Percentiles rank a stretch among this genome's conserved stretches.
Evolutionary conservation across 2,888 invertebrate species (phyloP).

Genomic region (Chloroclysta siterata): DNA sequence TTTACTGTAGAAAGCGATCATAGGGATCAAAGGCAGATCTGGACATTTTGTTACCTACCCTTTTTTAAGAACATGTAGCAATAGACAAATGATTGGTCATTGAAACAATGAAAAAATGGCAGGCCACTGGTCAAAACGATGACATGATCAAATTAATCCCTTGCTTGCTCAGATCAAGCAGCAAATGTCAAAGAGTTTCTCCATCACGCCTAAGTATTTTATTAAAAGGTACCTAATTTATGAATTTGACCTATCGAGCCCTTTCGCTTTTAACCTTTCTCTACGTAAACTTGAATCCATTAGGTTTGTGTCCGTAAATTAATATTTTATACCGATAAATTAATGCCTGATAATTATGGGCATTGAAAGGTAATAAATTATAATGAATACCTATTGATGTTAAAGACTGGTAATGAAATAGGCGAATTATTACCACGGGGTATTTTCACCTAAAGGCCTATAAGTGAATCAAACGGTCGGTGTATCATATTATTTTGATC

Average conservation of each 20-base stretch:
- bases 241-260: neutral
- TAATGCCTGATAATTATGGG: conserved; percentile 28
- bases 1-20: too few species aligned
- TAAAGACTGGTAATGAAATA: conserved; percentile 3
- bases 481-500: too few species aligned
- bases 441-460: neutral
- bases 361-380: conserved; percentile 17
- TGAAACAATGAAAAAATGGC: too few species aligned
- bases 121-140: too few species aligned
- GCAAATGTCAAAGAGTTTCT: too few species aligned
- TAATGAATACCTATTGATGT: conserved; percentile 12
- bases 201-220: too few species aligned
- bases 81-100: too few species aligned
- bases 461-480: neutral
- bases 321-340: neutral
- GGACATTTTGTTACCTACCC: too few species aligned
- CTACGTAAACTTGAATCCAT: conserved; percentile 21
- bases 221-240: neutral
- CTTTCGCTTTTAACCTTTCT: conserved; percentile 28
- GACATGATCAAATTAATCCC: too few species aligned
- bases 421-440: neutral
- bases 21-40: too few species aligned
- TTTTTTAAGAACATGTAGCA: too few species aligned
- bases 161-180: too few species aligned
- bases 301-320: conserved; percentile 28